Conservation (phyloP, 2,113 vertebrate species). For the Cyrtonyx montezumae region DNA sequence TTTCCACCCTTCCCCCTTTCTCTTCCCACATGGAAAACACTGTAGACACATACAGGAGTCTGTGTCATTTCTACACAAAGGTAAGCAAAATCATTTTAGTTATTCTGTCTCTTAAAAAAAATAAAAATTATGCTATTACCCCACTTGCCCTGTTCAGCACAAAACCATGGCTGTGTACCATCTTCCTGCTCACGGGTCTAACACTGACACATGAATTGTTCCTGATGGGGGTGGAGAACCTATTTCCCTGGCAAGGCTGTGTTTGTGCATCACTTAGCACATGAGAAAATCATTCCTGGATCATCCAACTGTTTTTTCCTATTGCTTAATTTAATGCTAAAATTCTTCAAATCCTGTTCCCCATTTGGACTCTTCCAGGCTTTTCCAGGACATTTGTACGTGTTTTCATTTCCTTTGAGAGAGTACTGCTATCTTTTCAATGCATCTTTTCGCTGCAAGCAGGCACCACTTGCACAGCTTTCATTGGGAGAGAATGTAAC, state of each 20-base stretch:
- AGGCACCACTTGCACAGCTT: constrained; percentile 30
- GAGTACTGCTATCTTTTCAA: constrained; percentile 31
- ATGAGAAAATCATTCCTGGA: background rate
- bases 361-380: background rate
- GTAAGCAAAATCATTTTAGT: background rate
- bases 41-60: background rate
- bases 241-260: background rate
- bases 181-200: background rate
- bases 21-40: background rate
- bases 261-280: background rate
- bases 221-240: background rate
- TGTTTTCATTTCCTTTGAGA: constrained; percentile 4
- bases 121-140: background rate
- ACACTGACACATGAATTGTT: background rate
- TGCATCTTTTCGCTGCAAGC: constrained; percentile 33
- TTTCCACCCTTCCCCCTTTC: background rate
- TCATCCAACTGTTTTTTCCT: background rate
- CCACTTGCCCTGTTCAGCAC: background rate
- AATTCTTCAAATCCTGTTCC: constrained; percentile 18
- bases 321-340: background rate
- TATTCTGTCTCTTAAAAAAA: background rate
- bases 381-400: constrained; percentile 11
- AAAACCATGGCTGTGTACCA: background rate
- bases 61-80: background rate
- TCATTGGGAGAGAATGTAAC: background rate